Evolutionary conservation across 2,113 vertebrate species (phyloP), one percentile per base, ranked within the genome.

Genomic region (Hippopotamus amphibius): DNA sequence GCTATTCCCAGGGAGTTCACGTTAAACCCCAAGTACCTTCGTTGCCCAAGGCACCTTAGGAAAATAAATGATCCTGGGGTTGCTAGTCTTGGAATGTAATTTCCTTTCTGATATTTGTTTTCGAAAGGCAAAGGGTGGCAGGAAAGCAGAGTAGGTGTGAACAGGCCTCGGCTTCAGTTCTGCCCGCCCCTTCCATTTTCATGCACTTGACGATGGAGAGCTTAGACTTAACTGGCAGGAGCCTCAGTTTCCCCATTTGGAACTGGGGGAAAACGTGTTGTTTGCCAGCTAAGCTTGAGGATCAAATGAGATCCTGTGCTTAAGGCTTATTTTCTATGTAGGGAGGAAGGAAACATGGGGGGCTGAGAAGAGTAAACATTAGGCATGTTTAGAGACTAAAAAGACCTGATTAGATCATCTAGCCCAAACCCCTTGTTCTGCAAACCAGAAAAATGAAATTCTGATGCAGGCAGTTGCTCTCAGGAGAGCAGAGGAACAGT

Each of bases 11-110:
- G 30, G 2, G 80, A 21, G 7, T 94, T 94, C 88, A 97, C 96
- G 96, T 87, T 91, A 63, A 69, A 82, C 57, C 33, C 21, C n/a
- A 96, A 92, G 89, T 96, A 41, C 33, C 93, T 26, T 90, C 86
- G 24, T 83, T 93, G 50, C 72, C 41, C 74, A 66, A 97, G 83
- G 81, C 81, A 97, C 85, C 88, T 98, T 98, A 92, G 88, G 87
- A 97, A 98, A 98, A 97, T 92, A 97, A 96, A 97, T 53, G 84
- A 93, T 86, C 88, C 63, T n/a, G 83, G 84, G 59, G 74, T 87
- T 63, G 72, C 83, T 55, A 33, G 74, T 46, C 76, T 61, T 88
- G 91, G 92, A 93, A 87, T 72, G 63, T 85, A 83, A 91, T 93
- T 97, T 97, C 16, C 83, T 96, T 96, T 95, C 88, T 83, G 63